Base-by-base conservation (phyloP, 2,888 invertebrate species). In the Mystacides longicornis region DNA sequence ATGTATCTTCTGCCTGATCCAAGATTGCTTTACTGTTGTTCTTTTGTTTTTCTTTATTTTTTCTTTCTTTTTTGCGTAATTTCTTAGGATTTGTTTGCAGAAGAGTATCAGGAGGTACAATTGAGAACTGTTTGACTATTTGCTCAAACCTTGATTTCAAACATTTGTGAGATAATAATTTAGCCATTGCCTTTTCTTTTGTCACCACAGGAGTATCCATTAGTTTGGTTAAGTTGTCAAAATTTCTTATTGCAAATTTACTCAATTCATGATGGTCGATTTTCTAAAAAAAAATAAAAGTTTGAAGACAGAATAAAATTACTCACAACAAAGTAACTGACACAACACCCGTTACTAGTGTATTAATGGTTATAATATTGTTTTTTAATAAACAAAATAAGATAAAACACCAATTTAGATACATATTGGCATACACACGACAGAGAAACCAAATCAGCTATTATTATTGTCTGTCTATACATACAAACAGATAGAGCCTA, bases 121-220 rank as follows among this genome's bases (percentile, higher is more conserved):
- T 14, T 4, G 49, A 51, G 54, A 53, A 60, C 21, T 60, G 60
- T 7, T 55, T 51, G 47, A 52, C 54, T 14, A 61, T 42, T 5
- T 21, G 19, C 19, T 52, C n/a, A 9, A 60, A 51, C 27, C 50
- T 56, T 9, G 52, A 21, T 4, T 54, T 57, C 4, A 61, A 22
- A 22, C 47, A 45, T 54, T 58, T 58, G 23, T 60, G 61, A 3
- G 55, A 31, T 9, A 54, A 18, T 7, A 61, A 22, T 53, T 55
- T 55, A 9, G 59, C 58, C 58, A 60, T 57, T 18, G 57, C 61
- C 33, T 57, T 60, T 43, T 58, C 60, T 47, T 54, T 43, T 9
- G 58, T 56, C 14, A 51, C 58, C n/a, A 53, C 22, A 14, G 61
- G 60, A 9, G 58, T 56, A 33, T 61, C 56, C 53, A 61, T 58